Conservation (phyloP, 2,888 invertebrate species). For the Cerastis rubricosa region DNA sequence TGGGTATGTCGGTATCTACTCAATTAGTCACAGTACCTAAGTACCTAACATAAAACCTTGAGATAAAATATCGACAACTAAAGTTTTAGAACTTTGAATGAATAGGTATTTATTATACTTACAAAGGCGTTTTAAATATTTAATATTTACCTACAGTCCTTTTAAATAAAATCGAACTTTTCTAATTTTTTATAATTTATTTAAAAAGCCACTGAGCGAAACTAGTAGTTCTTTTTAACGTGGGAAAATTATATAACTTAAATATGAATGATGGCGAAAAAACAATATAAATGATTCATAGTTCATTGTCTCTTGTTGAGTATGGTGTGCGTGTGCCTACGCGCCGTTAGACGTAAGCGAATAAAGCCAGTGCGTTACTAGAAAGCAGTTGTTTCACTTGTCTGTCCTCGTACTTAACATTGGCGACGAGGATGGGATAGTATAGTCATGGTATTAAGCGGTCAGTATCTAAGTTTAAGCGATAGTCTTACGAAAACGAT, state of each 20-base stretch:
- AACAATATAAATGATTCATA: too few species aligned
- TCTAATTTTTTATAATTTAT: not conserved
- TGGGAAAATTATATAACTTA: not conserved
- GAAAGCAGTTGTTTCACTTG: too few species aligned
- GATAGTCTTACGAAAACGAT: not conserved
- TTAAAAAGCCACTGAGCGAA: not conserved
- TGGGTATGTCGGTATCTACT: not conserved
- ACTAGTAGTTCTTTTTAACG: not conserved
- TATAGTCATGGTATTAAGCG: too few species aligned
- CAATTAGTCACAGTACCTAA: not conserved
- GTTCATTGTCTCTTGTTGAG: too few species aligned
- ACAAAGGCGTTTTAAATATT: not conserved
- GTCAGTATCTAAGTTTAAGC: too few species aligned
- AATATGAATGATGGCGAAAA: not conserved
- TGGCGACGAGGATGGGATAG: too few species aligned
- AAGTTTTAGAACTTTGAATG: not conserved
- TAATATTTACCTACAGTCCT: not conserved
- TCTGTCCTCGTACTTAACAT: too few species aligned
- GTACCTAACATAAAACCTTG: not conserved
- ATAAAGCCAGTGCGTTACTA: too few species aligned
- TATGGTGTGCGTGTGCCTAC: too few species aligned
- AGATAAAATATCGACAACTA: not conserved
- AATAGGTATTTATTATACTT: not conserved
- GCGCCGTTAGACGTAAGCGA: too few species aligned
- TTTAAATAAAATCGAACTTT: not conserved